Percentiles rank a stretch among this genome's conserved stretches.
These are phyloP conservation scores for Lutjanus argentimaculatus DNA, from an alignment of 2,797 vertebrate species.

Conservation along the genomic window DNA sequence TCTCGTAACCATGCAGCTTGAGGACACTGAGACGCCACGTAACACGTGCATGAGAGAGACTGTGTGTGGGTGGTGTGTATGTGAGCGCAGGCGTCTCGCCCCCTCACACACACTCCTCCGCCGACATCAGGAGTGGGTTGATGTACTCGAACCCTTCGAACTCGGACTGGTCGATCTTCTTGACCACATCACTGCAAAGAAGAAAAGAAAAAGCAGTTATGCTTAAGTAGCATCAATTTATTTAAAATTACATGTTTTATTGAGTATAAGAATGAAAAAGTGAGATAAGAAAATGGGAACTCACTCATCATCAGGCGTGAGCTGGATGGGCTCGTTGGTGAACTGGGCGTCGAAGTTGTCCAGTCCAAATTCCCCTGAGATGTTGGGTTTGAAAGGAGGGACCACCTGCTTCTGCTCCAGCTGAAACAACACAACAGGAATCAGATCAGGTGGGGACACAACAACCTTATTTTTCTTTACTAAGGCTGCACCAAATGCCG, in stretches of 20 bases:
- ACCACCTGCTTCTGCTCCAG: conserved; percentile 99
- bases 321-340: conserved; percentile 98
- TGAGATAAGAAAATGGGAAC: conserved; percentile 63
- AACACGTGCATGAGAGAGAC: conserved; percentile 54
- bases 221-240: too few relatives aligned
- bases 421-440: conserved; percentile 81
- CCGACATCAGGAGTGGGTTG: conserved; percentile 98
- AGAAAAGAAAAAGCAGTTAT: conserved; percentile 21
- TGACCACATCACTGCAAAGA: conserved; percentile 91
- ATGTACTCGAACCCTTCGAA: conserved; percentile 99
- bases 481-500: too few relatives aligned
- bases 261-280: not conserved
- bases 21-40: conserved; percentile 75
- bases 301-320: conserved; percentile 98
- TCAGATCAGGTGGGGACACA: conserved; percentile 15
- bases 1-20: conserved; percentile 79
- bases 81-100: conserved; percentile 10
- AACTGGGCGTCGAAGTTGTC: conserved; percentile 99
- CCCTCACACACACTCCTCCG: conserved; percentile 95
- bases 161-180: conserved; percentile 99
- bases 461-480: not conserved
- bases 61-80: conserved; percentile 30
- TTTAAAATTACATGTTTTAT: not conserved
- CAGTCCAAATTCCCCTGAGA: conserved; percentile 98
- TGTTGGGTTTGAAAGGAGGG: conserved; percentile 99